Evolutionary conservation across 2,113 vertebrate genomes (phyloP), one percentile per base, ranked within the genome.

Genomic region (Myotis brandtii): DNA sequence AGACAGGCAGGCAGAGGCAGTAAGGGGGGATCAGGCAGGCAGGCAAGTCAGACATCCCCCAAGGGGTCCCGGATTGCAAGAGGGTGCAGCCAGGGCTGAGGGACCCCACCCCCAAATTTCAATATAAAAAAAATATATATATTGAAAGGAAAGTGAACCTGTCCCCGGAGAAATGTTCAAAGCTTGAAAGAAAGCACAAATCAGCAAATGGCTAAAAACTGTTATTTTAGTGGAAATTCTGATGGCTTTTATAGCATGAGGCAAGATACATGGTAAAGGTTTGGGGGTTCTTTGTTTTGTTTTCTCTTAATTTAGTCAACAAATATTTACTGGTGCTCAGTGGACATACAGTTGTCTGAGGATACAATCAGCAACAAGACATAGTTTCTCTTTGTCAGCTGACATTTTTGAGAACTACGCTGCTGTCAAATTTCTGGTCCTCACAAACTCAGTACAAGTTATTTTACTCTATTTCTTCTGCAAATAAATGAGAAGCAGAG

Each of bases 111-210:
- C 46, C 46, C 46, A 46, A 46, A 11, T 46, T 56, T 64, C 37
- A 72, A 27, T 48, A 48, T 37, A 52, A 91, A 87, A 91, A 30
- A 11, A 9, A 0, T 52, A 86, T 73, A 48, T 32, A 34, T 13
- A 66, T 62, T 50, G 25, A 40, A 82, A 86, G 56, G 56, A 62
- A 94, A 43, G 25, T 87, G 66, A 92, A 32, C 18, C 9, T 76
- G 8, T 64, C 69, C 46, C 40, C 20, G 2, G 43, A 18, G 7
- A 77, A 37, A 67, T 66, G 6, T 8, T 70, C 73, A 80, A 52
- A 86, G 0, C 34, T 80, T 79, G 64, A 89, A 95, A 91, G 18
- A 91, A 93, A 93, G 27, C 83, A 66, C 9, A n/a, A 34, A 21
- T 85, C 59, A 56, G 75, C 73, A 95, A 87, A 72, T 48, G 8